phyloP scores from a whole-genome alignment of 1,140 invertebrate genomes.

The Achroia grisella region DNA sequence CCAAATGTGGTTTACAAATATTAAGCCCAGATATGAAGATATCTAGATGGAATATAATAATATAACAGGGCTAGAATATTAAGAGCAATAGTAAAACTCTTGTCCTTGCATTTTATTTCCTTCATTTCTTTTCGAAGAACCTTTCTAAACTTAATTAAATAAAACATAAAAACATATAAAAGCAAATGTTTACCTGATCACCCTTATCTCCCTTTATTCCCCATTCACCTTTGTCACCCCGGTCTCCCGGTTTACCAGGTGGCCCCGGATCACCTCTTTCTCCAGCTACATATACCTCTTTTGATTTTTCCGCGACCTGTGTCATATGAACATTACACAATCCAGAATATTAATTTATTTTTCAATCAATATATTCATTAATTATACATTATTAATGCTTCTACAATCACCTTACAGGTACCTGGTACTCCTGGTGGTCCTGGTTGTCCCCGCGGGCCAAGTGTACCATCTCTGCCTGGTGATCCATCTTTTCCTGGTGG shows the following conservation, averaged over 20 bases:
- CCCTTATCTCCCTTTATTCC: constrained; percentile 31
- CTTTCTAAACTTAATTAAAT: too few species aligned
- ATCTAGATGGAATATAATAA: too few species aligned
- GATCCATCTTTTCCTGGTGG: constrained; percentile 13
- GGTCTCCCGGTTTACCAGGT: constrained; percentile 12
- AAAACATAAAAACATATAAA: too few species aligned
- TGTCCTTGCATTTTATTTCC: too few species aligned
- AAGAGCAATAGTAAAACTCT: too few species aligned
- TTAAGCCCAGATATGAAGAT: too few species aligned
- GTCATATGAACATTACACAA: too few species aligned
- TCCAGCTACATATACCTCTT: constrained; percentile 12
- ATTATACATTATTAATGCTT: not conserved
- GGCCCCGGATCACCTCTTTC: constrained; percentile 17
- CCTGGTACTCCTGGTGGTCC: constrained; percentile 20
- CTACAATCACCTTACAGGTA: constrained; percentile 12
- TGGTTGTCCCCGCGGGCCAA: constrained; percentile 7
- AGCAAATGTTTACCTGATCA: constrained; percentile 16
- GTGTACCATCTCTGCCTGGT: constrained; percentile 10
- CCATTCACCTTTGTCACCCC: constrained; percentile 25
- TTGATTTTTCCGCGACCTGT: constrained; percentile 17
- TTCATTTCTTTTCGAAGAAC: too few species aligned
- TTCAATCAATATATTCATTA: not conserved
- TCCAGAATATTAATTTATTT: constrained; percentile 6
- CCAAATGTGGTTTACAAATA: too few species aligned
- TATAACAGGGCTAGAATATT: too few species aligned